Conservation (phyloP, 2,888 invertebrate genomes). For the Criorhina ranunculi region DNA sequence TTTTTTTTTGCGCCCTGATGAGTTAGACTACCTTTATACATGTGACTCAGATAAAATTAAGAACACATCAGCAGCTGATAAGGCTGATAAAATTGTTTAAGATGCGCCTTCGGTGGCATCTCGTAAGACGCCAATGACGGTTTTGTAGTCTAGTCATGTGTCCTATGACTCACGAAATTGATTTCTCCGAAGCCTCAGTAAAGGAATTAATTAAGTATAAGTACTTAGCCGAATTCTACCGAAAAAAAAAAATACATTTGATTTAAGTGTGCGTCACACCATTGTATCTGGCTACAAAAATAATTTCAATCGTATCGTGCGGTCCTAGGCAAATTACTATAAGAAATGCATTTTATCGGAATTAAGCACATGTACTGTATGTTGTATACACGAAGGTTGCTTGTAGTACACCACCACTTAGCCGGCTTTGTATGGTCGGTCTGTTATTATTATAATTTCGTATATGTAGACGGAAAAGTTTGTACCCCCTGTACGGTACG, state of each 20-base stretch:
- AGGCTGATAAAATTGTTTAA: slow-evolving; percentile 48
- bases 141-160: slow-evolving; percentile 12
- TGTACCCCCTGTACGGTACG: slow-evolving; percentile 10
- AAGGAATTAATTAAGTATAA: slow-evolving; percentile 20
- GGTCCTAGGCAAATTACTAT: slow-evolving; percentile 39
- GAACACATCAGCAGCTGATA: slow-evolving; percentile 51
- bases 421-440: slow-evolving; percentile 58
- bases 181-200: slow-evolving; percentile 24
- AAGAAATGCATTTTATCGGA: slow-evolving; percentile 60
- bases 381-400: slow-evolving; percentile 33
- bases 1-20: slow-evolving; percentile 29
- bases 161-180: slow-evolving; percentile 34
- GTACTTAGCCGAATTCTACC: not conserved
- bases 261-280: slow-evolving; percentile 23
- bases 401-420: slow-evolving; percentile 54
- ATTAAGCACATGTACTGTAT: slow-evolving; percentile 30
- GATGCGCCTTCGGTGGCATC: slow-evolving; percentile 26
- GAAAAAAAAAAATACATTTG: slow-evolving; percentile 1
- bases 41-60: slow-evolving; percentile 45
- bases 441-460: slow-evolving; percentile 74
- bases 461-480: too few species aligned
- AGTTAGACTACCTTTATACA: slow-evolving; percentile 42
- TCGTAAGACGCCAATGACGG: not conserved
- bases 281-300: slow-evolving; percentile 13
- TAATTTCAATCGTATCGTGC: slow-evolving; percentile 13